Percentiles rank a stretch among this genome's conserved stretches.
These are phyloP conservation scores for Epinephelus cyanopodus DNA, from an alignment of 2,113 vertebrate species.

Conservation along the genomic window DNA sequence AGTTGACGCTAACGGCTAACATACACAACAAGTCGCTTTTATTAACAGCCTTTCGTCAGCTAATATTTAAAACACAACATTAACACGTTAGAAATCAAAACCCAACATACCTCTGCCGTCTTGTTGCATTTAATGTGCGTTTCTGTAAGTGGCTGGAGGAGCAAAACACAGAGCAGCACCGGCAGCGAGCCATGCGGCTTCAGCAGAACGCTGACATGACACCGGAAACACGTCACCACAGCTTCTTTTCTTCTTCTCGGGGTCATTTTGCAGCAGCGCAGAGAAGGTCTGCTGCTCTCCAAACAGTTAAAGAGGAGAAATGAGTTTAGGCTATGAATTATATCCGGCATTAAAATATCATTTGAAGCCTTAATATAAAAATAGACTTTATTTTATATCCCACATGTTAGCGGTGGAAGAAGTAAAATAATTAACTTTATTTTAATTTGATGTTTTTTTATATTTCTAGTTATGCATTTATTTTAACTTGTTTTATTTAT, in stretches of 20 bases:
- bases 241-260: constrained; percentile 13
- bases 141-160: accelerated
- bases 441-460: too few species aligned
- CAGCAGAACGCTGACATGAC: constrained; percentile 58
- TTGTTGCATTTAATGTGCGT: not conserved
- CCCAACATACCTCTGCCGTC: not conserved
- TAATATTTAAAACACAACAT: not conserved
- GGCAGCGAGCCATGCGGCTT: constrained; percentile 21
- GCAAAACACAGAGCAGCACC: accelerated
- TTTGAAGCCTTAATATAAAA: not conserved
- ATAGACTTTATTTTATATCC: too few species aligned
- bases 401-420: not conserved
- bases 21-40: not conserved
- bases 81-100: not conserved
- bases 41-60: not conserved
- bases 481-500: too few species aligned
- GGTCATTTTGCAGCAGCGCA: not conserved
- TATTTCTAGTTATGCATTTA: too few species aligned
- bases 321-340: not conserved
- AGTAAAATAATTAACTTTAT: too few species aligned
- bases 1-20: not conserved
- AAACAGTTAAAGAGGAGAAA: not conserved
- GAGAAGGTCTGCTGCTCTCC: too few species aligned
- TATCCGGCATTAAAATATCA: not conserved
- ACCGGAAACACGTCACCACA: constrained; percentile 57